These are phyloP conservation scores for Teinopalpus imperialis DNA, from an alignment of 2,888 invertebrate species.

Conservation along the genomic window DNA sequence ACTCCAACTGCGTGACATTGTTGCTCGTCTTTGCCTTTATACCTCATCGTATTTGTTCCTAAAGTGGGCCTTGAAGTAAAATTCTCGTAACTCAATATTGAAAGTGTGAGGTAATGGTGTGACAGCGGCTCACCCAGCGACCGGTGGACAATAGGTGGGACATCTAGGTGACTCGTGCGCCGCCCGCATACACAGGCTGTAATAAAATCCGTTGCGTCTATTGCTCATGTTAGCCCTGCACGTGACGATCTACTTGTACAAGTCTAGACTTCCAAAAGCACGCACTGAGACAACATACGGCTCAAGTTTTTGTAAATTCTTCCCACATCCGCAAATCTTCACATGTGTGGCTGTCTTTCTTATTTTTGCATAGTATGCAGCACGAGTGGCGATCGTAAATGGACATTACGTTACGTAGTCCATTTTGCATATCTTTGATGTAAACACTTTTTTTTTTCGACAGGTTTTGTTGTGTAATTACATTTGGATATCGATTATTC, in stretches of 20 bases:
- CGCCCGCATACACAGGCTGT: conserved; percentile 65
- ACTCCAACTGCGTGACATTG: conserved; percentile 68
- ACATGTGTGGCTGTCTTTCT: background rate
- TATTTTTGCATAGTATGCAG: conserved; percentile 20
- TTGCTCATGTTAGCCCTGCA: conserved; percentile 8
- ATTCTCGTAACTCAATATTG: conserved; percentile 81
- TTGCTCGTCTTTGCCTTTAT: conserved; percentile 74
- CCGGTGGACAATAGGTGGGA: conserved; percentile 77
- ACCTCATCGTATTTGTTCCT: conserved; percentile 75
- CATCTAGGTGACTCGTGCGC: conserved; percentile 77
- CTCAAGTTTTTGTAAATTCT: no score
- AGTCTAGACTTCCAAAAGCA: background rate
- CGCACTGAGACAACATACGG: no score
- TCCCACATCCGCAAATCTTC: no score
- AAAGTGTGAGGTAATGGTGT: conserved; percentile 76
- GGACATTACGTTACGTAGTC: conserved; percentile 9
- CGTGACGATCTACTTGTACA: conserved; percentile 2
- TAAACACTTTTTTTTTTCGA: conserved; percentile 3
- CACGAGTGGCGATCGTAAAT: conserved; percentile 16
- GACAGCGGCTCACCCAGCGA: conserved; percentile 72
- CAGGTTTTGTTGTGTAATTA: conserved; percentile 18
- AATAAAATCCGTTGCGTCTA: conserved; percentile 37
- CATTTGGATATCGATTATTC: conserved; percentile 24
- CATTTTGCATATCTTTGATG: conserved; percentile 21
- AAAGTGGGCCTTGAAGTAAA: conserved; percentile 78